Evolutionary conservation across 2,113 vertebrate species (phyloP).

Genomic region (Myrmophylax atrothorax): DNA sequence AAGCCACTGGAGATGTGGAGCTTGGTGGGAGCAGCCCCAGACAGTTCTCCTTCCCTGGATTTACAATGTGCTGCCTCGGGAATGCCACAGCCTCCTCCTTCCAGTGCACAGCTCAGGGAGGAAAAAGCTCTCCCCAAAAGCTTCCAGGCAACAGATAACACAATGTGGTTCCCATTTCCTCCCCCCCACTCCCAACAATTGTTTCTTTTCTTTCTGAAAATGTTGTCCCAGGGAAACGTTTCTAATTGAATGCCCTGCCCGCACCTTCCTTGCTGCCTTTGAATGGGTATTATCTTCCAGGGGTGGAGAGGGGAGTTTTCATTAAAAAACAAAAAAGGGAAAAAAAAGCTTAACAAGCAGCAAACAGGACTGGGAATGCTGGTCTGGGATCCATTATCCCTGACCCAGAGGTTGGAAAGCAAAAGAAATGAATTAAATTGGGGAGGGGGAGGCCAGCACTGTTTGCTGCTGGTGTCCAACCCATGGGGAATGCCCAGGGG

Average conservation of each 20-base stretch:
- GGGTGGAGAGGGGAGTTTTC: neutral
- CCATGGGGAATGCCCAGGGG: rapidly evolving
- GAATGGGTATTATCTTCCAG: conserved; percentile 31
- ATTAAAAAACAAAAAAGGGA: neutral
- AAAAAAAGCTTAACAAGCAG: neutral
- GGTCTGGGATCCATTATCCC: conserved; percentile 63
- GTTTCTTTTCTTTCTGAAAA: neutral
- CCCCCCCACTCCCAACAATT: neutral
- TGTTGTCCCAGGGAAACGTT: neutral
- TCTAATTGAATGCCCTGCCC: neutral
- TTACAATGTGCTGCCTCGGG: rapidly evolving
- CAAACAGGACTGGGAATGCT: conserved; percentile 32
- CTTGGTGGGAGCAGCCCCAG: neutral
- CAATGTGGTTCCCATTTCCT: conserved; percentile 44
- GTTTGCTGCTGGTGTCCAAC: neutral
- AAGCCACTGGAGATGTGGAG: neutral
- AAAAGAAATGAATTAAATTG: conserved; percentile 27
- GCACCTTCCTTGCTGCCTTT: conserved; percentile 23
- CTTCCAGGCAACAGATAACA: neutral
- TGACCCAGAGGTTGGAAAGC: conserved; percentile 59
- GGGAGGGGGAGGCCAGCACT: neutral
- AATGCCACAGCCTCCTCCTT: neutral
- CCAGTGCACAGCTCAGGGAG: neutral
- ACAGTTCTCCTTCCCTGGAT: neutral
- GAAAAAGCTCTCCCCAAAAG: neutral